These are phyloP conservation scores for Frieseomelitta varia DNA, from an alignment of 1,140 invertebrate species.

Conservation along the genomic window DNA sequence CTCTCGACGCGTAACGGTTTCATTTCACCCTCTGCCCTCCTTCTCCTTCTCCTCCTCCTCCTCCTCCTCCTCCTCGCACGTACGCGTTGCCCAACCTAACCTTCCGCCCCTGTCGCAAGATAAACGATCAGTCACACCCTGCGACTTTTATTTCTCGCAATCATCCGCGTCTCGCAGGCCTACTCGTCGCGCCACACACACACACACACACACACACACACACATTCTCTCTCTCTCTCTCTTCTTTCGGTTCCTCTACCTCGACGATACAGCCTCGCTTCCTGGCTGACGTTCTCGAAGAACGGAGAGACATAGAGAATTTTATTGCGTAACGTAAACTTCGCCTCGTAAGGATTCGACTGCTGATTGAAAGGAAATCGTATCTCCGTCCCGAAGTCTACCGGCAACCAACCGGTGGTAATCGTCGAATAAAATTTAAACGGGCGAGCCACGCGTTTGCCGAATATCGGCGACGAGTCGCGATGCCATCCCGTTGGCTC, in stretches of 20 bases:
- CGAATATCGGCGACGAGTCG: background rate
- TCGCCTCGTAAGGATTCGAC: conserved; percentile 62
- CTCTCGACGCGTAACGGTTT: conserved; percentile 67
- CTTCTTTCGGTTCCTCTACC: background rate
- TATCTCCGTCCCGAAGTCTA: conserved; percentile 43
- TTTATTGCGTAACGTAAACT: conserved; percentile 72
- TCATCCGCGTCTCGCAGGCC: conserved; percentile 67
- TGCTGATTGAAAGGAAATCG: conserved; percentile 73
- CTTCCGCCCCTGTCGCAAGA: conserved; percentile 60
- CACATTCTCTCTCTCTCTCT: background rate
- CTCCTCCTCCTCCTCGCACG: conserved; percentile 41
- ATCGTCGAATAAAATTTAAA: conserved; percentile 59
- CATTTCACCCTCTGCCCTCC: conserved; percentile 56
- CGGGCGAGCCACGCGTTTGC: background rate
- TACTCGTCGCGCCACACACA: conserved; percentile 23
- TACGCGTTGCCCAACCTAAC: conserved; percentile 40
- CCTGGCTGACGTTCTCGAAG: conserved; percentile 1
- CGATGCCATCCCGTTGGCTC: too few relatives aligned
- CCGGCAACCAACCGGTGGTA: conserved; percentile 32
- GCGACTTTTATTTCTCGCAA: conserved; percentile 77
- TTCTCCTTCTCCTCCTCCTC: conserved; percentile 28
- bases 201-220: background rate
- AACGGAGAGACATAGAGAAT: conserved; percentile 23
- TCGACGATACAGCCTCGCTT: conserved; percentile 31
- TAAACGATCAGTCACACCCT: conserved; percentile 78